A percentile compares a stretch with the other conserved stretches of the same genome.
phyloP scores from a whole-genome alignment of 1,140 invertebrate species.

The Himalopsyche phryganea region DNA sequence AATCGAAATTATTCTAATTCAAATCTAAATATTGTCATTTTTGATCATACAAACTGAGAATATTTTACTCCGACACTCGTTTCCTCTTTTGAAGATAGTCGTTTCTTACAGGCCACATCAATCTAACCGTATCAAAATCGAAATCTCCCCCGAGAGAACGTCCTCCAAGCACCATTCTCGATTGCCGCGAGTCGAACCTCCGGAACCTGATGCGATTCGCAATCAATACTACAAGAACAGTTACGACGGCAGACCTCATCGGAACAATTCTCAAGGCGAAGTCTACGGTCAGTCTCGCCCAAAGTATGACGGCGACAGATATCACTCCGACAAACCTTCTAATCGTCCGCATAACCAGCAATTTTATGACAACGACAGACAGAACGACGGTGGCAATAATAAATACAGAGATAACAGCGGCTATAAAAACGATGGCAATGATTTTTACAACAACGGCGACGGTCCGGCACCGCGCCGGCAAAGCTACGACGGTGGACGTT shows the following conservation, averaged over 20 bases:
- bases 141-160: no score
- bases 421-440: neutral
- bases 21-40: no score
- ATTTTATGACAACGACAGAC: constrained; percentile 1
- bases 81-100: no score
- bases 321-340: neutral
- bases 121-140: no score
- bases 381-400: neutral
- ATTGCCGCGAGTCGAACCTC: no score
- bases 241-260: neutral
- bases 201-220: no score
- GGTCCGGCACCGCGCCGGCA: neutral
- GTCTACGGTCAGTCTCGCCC: neutral
- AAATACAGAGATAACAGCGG: constrained; percentile 1
- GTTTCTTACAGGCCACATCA: no score
- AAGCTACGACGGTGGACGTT: constrained; percentile 3
- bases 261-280: neutral
- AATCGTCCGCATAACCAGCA: neutral
- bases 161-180: no score
- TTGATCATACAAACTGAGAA: no score
- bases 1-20: no score
- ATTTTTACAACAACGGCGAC: constrained; percentile 2
- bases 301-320: neutral
- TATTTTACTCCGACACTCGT: no score
- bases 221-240: no score